Evolutionary conservation across 1,140 invertebrate species (phyloP), one percentile per base, ranked within the genome.

Genomic region (Aleiodes sp.): DNA sequence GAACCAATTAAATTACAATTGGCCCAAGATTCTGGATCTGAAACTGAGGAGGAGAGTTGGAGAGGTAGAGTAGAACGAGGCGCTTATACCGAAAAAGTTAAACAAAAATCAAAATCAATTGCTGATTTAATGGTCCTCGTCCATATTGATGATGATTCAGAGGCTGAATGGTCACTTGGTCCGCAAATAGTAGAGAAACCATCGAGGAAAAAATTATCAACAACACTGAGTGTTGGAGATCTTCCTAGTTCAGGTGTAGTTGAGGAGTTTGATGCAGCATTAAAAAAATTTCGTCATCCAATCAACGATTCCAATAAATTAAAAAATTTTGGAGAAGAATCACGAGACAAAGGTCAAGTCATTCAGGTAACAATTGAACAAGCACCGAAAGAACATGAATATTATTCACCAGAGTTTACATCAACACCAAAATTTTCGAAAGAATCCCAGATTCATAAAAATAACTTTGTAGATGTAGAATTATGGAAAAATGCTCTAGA

Each of bases 111-210:
- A 0, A 90, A 89, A 80, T 92, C 91, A 61, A 91, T 92, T 1
- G 90, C 92, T 16, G 91, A 93, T 85, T 81, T 93, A 19, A 92
- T 93, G 91, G 86, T 92, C n/a, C 79, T 93, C 9, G 92, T 91
- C 2, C 91, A 92, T 73, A 91, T 92, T 14, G 92, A 92, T 73
- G 89, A 88, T 8, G 90, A 91, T 73, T 88, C 89, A 1, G 89
- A 90, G 72, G 88, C 87, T 2, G 88, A 90, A 67, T 82, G 86
- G 19, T 87, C 88, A 1, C 71, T 89, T 12, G 82, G 81, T 33
- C 76, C 80, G 0, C 83, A 80, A 65, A 73, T 77, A 4, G 62
- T 70, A 1, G 82, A 84, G 0, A 82, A 82, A 63, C 59, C 70
- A 1, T 57, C 56, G 16, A 84, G 82, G 31, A 86, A 83, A 64